Base-by-base conservation (phyloP, 2,888 invertebrate species). In the Ephialtes manifestator region DNA sequence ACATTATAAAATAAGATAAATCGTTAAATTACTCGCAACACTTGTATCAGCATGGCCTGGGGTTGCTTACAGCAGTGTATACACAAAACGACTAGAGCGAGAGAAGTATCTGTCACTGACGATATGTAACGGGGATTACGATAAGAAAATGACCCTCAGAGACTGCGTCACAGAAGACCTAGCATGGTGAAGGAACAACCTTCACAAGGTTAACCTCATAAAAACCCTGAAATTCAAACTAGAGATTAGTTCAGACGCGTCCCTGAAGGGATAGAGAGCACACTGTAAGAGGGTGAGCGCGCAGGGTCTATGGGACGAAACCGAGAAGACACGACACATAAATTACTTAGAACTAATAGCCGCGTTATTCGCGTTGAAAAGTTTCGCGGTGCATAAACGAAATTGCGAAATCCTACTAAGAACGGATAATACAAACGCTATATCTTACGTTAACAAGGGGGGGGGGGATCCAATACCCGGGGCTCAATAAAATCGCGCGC, bases 391-490 rank as follows among this genome's bases (percentile, higher is more conserved):
- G 4, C 20, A 28, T 2, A 13, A 10, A 43, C 4, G 8, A 1
- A 15, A 77, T n/a, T 51, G 39, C 15, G 46, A 79, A 13, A 46
- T 71, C 1, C 31, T 79, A 13, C 28, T 79, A 11, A 60, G 60
- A 13, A 70, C 60, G 20, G 78, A 79, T 43, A 70, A 58, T 20
- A 79, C 78, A 3, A 70, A 63, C 5, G 75, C 46, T 0, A 75
- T 75, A n/a, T n/a, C 75, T 11, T 75, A 60, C 11, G 58, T 75
- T 1, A 81, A 74, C 20, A 65, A 58, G 20, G 74, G 39, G 68
- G 39, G 68, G 81, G 67, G n/a, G 81, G 74, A 4, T 67, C 5
- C 39, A 68, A 18, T 81, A 58, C 24, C 67, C 43, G 2, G 43
- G 20, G 0, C 53, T 74, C n/a, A 67, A 74, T n/a, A 53, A 18